Evolutionary conservation across 1,140 invertebrate species (phyloP).

Genomic region (Drosophila malerkotliana): DNA sequence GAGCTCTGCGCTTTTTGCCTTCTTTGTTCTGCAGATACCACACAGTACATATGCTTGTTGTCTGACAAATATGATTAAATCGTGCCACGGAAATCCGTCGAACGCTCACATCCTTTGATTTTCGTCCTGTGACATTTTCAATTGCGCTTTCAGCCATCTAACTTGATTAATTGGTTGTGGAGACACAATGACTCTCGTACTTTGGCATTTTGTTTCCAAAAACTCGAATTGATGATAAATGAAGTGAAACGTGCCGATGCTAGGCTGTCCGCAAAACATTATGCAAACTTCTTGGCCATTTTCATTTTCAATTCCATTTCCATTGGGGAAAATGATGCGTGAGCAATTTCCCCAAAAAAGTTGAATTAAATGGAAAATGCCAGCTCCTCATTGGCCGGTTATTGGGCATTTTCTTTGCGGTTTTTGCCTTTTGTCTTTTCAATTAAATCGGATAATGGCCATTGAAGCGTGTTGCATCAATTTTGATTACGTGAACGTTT

Average conservation of each 20-base stretch:
- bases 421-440: conserved; percentile 36
- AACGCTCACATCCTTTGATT: conserved; percentile 29
- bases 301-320: conserved; percentile 22
- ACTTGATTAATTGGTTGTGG: conserved; percentile 61
- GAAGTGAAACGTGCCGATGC: conserved; percentile 45
- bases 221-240: conserved; percentile 57
- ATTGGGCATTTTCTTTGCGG: conserved; percentile 31
- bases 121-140: conserved; percentile 11
- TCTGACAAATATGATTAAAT: conserved; percentile 56
- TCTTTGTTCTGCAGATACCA: background rate
- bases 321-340: conserved; percentile 63
- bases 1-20: background rate
- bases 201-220: conserved; percentile 13
- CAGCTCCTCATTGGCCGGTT: conserved; percentile 22
- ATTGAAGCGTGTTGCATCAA: conserved; percentile 34
- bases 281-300: conserved; percentile 48
- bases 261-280: conserved; percentile 34
- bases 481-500: conserved; percentile 30
- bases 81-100: conserved; percentile 16
- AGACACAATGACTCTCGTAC: conserved; percentile 23
- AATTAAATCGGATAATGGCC: conserved; percentile 58
- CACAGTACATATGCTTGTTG: conserved; percentile 8
- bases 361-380: conserved; percentile 65
- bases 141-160: conserved; percentile 11
- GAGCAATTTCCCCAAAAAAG: conserved; percentile 59